Evolutionary conservation across 2,797 vertebrate genomes (phyloP).

Genomic region (Botia kubotai): DNA sequence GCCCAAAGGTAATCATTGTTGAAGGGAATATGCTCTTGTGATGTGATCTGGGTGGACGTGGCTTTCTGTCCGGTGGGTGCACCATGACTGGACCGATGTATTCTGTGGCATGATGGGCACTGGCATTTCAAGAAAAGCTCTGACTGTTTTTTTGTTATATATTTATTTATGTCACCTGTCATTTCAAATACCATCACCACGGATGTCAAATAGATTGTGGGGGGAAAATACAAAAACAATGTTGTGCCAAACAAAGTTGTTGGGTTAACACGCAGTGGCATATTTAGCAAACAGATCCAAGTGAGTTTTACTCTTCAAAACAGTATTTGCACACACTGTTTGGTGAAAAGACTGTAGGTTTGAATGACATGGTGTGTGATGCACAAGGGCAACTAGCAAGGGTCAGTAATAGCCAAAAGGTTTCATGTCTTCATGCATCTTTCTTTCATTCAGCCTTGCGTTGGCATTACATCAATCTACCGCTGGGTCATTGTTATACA

Average conservation of each 20-base stretch:
- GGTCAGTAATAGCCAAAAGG: slow-evolving; percentile 38
- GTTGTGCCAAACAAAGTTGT: slow-evolving; percentile 6
- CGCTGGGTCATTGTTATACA: not conserved
- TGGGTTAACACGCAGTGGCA: not conserved
- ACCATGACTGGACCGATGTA: slow-evolving; percentile 37
- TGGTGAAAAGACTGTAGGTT: not conserved
- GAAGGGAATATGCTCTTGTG: slow-evolving; percentile 51
- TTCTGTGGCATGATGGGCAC: slow-evolving; percentile 49
- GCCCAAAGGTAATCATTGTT: slow-evolving; percentile 52
- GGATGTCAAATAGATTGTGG: slow-evolving; percentile 23
- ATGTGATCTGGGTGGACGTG: slow-evolving; percentile 53
- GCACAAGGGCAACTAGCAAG: slow-evolving; percentile 19
- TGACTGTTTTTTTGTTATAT: slow-evolving; percentile 42
- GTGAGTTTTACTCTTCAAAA: slow-evolving; percentile 26
- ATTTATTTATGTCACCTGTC: slow-evolving; percentile 37
- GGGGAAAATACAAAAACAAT: not conserved
- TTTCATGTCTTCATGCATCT: slow-evolving; percentile 35
- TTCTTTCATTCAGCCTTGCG: slow-evolving; percentile 39
- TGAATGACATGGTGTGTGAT: slow-evolving; percentile 40
- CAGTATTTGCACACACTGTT: not conserved
- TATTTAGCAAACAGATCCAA: not conserved
- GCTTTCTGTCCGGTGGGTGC: slow-evolving; percentile 38
- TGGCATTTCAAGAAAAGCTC: slow-evolving; percentile 46
- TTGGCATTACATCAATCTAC: slow-evolving; percentile 43
- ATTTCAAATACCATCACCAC: slow-evolving; percentile 37